phyloP scores from a whole-genome alignment of 2,888 invertebrate genomes.

The Piscicola geometra region DNA sequence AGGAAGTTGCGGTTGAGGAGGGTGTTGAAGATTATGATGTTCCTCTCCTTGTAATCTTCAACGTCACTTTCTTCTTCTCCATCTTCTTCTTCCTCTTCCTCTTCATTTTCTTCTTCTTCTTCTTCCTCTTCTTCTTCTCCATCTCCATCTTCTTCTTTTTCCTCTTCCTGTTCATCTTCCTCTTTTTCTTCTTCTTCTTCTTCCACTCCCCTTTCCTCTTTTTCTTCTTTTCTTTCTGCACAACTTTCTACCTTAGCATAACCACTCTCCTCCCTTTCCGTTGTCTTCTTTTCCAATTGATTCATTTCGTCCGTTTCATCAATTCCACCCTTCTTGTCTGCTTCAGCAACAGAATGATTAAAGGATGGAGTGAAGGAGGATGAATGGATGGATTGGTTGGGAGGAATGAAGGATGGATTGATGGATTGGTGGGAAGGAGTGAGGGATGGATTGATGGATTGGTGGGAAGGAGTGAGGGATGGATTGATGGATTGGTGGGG shows the following conservation, averaged over 20 bases:
- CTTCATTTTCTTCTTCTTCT: conserved; percentile 37
- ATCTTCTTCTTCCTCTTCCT: conserved; percentile 30
- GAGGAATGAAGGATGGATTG: too few relatives aligned
- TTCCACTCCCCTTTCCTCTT: too few relatives aligned
- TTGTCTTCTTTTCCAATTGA: conserved; percentile 9
- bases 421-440: too few relatives aligned
- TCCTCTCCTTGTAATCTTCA: conserved; percentile 1
- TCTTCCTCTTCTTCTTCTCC: conserved; percentile 18
- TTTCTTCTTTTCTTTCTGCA: too few relatives aligned
- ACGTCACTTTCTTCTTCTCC: conserved; percentile 25
- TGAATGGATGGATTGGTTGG: not conserved
- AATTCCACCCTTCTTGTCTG: not conserved
- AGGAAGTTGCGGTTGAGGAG: conserved; percentile 2
- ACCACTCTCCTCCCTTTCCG: too few relatives aligned
- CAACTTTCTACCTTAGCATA: too few relatives aligned
- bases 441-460: too few relatives aligned
- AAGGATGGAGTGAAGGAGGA: not conserved
- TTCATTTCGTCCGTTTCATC: not conserved
- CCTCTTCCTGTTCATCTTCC: not conserved
- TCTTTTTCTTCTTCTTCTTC: not conserved
- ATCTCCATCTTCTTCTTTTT: not conserved
- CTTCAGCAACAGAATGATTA: not conserved
- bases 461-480: too few relatives aligned
- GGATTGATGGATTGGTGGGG: too few relatives aligned
- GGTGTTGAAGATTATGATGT: not conserved